These are phyloP conservation scores for Cloeon dipterum DNA, from an alignment of 2,888 invertebrate genomes.

Conservation along the genomic window DNA sequence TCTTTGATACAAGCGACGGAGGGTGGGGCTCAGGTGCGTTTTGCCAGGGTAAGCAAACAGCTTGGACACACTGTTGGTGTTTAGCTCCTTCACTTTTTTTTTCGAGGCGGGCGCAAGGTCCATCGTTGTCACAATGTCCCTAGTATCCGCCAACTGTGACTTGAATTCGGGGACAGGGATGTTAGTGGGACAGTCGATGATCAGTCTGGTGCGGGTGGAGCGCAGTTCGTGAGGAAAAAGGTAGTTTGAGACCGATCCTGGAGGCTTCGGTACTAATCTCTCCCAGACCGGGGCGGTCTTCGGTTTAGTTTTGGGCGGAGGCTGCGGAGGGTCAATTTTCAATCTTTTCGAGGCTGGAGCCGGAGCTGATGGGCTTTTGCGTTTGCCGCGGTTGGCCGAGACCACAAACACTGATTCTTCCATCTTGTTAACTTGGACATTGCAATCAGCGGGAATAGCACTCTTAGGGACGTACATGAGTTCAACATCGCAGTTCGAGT, in stretches of 20 bases:
- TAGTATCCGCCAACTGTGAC: constrained; percentile 6
- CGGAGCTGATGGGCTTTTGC: no score
- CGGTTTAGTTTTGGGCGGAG: no score
- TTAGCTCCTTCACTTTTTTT: constrained; percentile 3
- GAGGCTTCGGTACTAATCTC: neutral
- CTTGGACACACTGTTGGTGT: constrained; percentile 4
- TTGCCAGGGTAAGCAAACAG: constrained; percentile 1
- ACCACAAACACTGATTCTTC: no score
- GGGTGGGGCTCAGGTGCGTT: neutral
- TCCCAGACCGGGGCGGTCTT: no score
- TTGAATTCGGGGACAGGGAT: constrained; percentile 7
- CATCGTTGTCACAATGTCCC: constrained; percentile 6
- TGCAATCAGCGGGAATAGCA: no score
- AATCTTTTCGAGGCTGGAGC: no score
- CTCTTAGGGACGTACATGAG: no score
- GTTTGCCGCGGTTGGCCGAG: no score
- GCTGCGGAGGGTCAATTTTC: no score
- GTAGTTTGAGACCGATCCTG: neutral
- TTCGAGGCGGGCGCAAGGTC: constrained; percentile 7
- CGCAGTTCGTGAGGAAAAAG: neutral
- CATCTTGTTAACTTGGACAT: no score
- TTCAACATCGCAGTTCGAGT: no score
- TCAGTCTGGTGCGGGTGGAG: constrained; percentile 5
- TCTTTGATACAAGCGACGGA: neutral
- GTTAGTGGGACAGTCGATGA: constrained; percentile 6